phyloP scores from a whole-genome alignment of 2,888 invertebrate species.

The Pollenia amentaria region DNA sequence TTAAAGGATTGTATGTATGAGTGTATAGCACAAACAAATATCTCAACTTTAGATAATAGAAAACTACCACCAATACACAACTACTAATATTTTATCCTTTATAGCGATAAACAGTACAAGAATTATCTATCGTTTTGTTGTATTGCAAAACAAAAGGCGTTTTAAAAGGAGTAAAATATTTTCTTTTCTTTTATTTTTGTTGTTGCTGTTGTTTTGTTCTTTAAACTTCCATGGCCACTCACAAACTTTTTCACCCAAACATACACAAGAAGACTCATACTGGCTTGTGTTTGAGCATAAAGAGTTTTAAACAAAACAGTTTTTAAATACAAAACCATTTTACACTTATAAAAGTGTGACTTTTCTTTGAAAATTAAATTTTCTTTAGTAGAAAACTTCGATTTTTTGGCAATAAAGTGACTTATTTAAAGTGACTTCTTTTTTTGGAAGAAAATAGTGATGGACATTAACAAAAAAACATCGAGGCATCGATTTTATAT shows the following conservation, averaged over 20 bases:
- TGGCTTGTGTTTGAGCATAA: not conserved
- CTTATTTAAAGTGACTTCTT: too few relatives aligned
- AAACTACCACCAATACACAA: constrained; percentile 18
- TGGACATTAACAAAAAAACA: too few relatives aligned
- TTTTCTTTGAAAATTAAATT: too few relatives aligned
- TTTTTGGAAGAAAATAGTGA: too few relatives aligned
- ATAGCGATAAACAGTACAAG: constrained; percentile 36
- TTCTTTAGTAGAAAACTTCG: too few relatives aligned
- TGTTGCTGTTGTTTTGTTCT: constrained; percentile 10
- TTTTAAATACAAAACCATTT: not conserved
- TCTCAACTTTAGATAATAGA: constrained; percentile 42
- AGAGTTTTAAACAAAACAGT: constrained; percentile 14
- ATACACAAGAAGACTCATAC: not conserved
- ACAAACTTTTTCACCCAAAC: not conserved
- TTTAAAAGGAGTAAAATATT: constrained; percentile 29
- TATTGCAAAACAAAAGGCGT: constrained; percentile 60
- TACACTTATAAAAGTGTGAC: not conserved
- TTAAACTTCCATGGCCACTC: constrained; percentile 42
- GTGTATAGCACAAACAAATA: not conserved
- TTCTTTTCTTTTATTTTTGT: constrained; percentile 24
- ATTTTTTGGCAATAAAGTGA: too few relatives aligned
- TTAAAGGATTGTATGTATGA: not conserved
- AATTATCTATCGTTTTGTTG: constrained; percentile 64
- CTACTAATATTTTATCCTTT: constrained; percentile 28
- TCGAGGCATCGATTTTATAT: too few relatives aligned